Conservation (phyloP, 1,140 invertebrate genomes). For the Neocloeon triangulifer region DNA sequence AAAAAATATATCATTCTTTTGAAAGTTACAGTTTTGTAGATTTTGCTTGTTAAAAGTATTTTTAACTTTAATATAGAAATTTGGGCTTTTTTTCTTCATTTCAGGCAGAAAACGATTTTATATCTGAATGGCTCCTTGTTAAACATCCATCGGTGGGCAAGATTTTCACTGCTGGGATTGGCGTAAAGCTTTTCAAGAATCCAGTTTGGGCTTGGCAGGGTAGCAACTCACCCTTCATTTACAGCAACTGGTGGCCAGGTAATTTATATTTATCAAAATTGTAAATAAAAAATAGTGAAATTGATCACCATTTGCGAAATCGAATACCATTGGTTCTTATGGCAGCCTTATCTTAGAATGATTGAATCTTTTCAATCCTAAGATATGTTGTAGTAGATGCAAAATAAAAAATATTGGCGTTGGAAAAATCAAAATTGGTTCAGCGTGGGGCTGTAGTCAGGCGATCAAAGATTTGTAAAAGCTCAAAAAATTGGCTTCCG, state of each 20-base stretch:
- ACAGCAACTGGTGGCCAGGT: constrained; percentile 22
- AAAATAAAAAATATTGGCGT: too few species aligned
- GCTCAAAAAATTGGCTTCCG: too few species aligned
- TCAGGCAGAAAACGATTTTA: constrained; percentile 32
- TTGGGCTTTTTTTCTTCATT: constrained; percentile 2
- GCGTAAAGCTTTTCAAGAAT: constrained; percentile 19
- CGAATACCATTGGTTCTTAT: too few species aligned
- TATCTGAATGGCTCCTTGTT: constrained; percentile 27
- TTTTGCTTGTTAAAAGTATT: neutral
- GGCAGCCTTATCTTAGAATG: too few species aligned
- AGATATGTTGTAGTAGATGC: too few species aligned
- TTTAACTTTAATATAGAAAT: neutral
- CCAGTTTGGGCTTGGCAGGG: constrained; percentile 29
- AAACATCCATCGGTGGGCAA: constrained; percentile 18
- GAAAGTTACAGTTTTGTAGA: too few species aligned
- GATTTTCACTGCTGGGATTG: constrained; percentile 27
- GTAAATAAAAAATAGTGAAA: too few species aligned
- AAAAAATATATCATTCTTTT: too few species aligned
- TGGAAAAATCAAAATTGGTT: too few species aligned
- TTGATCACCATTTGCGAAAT: neutral
- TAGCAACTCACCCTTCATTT: constrained; percentile 13
- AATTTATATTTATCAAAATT: constrained; percentile 4
- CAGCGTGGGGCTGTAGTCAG: too few species aligned
- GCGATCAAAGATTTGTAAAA: too few species aligned
- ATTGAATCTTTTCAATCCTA: too few species aligned